Evolutionary conservation across 1,140 invertebrate genomes (phyloP), one percentile per base, ranked within the genome.

Genomic region (Monomorium pharaonis): DNA sequence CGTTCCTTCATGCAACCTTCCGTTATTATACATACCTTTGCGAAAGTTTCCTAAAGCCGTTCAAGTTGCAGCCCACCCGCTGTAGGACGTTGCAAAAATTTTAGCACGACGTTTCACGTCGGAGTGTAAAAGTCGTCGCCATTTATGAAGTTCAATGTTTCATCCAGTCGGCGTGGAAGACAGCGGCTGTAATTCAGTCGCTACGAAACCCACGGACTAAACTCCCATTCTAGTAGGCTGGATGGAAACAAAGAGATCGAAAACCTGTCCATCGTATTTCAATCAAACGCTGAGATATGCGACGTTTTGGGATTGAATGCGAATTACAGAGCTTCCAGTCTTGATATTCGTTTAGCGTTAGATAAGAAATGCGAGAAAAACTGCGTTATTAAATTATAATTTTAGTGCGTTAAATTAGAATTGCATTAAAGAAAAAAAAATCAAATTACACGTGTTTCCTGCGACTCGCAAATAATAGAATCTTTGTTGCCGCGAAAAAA

Each of bases 191-290:
- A 80, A 80, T 80, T 69, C 76, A 80, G 47, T 49, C 76, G 3
- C 37, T 60, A 42, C 10, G 30, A 67, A 67, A 44, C 42, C 16
- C 76, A 27, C 56, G 42, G 3, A 37, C n/a, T n/a, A n/a, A n/a
- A n/a, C n/a, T n/a, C n/a, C 60, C 9, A 27, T 54, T 21, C 24
- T 70, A 65, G 3, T 27, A 51, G 21, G 27, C 37, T 27, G 24
- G 27, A 63, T 60, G 62, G 67, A 84, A 81, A 84, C 47, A 74
- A 78, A 47, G 63, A 69, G 54, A 65, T 87, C 72, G 49, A 42
- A 49, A 72, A 85, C 21, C 72, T 85, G 86, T 88, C 86, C 56
- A 10, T 49, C 18, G 42, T 85, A 85, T 88, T 85, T 88, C 65
- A 85, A 70, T 85, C 54, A 65, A 21, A 37, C 3, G 24, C 30